phyloP scores from a whole-genome alignment of 2,888 invertebrate genomes.

The Nymphalis c-album region DNA sequence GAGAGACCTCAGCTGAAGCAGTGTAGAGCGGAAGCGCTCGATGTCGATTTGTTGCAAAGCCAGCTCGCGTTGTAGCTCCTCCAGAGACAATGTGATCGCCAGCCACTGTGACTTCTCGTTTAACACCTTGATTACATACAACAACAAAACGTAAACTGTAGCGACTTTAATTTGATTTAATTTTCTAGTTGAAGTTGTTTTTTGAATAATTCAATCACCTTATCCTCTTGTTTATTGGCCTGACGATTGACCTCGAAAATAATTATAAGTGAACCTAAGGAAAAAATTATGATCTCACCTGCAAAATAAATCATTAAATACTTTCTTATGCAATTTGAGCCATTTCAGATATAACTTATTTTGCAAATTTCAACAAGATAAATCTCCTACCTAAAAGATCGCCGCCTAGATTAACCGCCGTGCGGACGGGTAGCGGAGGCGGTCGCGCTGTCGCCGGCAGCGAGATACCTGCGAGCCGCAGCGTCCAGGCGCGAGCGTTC shows the following conservation, averaged over 20 bases:
- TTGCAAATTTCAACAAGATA: background rate
- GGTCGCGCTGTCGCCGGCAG: constrained; percentile 33
- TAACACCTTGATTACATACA: constrained; percentile 39
- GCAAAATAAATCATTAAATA: constrained; percentile 17
- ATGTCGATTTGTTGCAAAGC: constrained; percentile 46
- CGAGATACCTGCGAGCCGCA: constrained; percentile 41
- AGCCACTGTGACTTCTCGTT: constrained; percentile 45
- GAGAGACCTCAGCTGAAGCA: constrained; percentile 14
- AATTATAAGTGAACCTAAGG: constrained; percentile 47
- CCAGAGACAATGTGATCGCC: constrained; percentile 44
- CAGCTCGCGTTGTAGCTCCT: constrained; percentile 48
- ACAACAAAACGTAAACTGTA: background rate
- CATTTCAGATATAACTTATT: no score
- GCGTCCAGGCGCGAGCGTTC: constrained; percentile 46
- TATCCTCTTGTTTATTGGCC: constrained; percentile 45
- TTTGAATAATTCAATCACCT: constrained; percentile 29
- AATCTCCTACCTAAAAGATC: constrained; percentile 48
- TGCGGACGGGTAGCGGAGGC: constrained; percentile 44
- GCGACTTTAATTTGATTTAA: background rate
- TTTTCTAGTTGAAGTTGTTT: no score
- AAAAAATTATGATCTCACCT: constrained; percentile 54
- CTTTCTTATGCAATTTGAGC: no score
- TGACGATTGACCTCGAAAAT: constrained; percentile 54
- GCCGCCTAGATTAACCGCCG: constrained; percentile 46
- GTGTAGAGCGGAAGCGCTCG: constrained; percentile 34